Evolutionary conservation across 37 sponge, comb jelly and placozoan species (phyloP).

Genomic region (Agelas oroides): DNA sequence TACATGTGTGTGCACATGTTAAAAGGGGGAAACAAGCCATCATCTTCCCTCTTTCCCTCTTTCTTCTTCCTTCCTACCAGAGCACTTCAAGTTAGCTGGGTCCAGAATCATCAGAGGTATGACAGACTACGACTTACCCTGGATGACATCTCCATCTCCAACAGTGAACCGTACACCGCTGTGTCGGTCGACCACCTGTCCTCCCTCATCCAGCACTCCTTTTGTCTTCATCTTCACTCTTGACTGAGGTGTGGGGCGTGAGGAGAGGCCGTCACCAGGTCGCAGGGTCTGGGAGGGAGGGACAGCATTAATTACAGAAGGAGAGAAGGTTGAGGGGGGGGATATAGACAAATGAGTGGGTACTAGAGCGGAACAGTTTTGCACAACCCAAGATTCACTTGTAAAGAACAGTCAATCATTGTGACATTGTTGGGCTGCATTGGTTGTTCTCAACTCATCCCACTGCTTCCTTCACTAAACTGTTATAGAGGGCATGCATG

Average conservation of each 20-base stretch:
- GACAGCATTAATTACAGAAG: not conserved
- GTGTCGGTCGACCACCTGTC: constrained; percentile 59
- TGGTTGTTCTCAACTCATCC: too few relatives aligned
- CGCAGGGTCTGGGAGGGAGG: constrained; percentile 36
- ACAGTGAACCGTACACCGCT: constrained; percentile 46
- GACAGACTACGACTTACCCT: constrained; percentile 64
- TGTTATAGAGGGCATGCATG: too few relatives aligned
- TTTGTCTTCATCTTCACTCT: constrained; percentile 44
- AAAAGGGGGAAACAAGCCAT: too few relatives aligned
- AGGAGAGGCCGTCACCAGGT: constrained; percentile 34
- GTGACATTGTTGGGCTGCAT: too few relatives aligned
- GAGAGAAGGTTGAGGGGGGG: not conserved
- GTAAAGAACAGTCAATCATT: not conserved
- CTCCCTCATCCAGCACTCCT: constrained; percentile 55
- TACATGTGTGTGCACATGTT: too few relatives aligned
- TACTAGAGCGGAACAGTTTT: not conserved
- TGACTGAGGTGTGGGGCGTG: constrained; percentile 54
- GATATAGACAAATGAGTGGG: not conserved
- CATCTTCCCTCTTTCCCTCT: too few relatives aligned
- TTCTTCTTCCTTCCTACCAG: too few relatives aligned
- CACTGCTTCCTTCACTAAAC: too few relatives aligned
- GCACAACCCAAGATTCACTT: not conserved
- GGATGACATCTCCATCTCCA: constrained; percentile 79
- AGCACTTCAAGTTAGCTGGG: too few relatives aligned
- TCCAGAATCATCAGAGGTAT: too few relatives aligned